Percentiles rank a stretch among this genome's conserved stretches.
These are phyloP conservation scores for Virgularia gustaviana DNA, from an alignment of 92 coral and sea anemone genomes.

Conservation along the genomic window DNA sequence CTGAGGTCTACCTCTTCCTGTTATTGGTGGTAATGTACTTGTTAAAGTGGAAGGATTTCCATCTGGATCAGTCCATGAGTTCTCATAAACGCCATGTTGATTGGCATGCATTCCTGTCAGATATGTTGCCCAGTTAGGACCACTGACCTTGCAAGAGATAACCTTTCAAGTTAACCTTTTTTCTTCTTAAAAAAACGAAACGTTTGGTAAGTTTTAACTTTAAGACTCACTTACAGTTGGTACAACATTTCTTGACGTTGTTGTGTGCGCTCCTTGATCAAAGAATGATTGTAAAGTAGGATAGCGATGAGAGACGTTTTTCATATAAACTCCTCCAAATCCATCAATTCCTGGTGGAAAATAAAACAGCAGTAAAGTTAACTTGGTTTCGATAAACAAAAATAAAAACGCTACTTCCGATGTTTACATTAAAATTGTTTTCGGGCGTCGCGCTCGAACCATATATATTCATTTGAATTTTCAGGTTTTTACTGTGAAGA, in stretches of 20 bases:
- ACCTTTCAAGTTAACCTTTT: no score
- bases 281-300: constrained; percentile 25
- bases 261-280: constrained; percentile 14
- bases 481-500: no score
- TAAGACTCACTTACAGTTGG: constrained; percentile 22
- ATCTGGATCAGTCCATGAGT: not conserved
- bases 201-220: not conserved
- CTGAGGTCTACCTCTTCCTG: constrained; percentile 30
- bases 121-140: constrained; percentile 32
- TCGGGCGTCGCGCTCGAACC: no score
- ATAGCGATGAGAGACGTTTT: constrained; percentile 21
- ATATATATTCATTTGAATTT: no score
- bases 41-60: constrained; percentile 15
- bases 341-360: constrained; percentile 23
- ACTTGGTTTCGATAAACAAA: no score
- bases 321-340: constrained; percentile 26
- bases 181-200: no score
- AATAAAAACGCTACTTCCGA: no score
- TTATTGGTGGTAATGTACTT: constrained; percentile 6
- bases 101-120: constrained; percentile 30
- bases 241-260: constrained; percentile 1
- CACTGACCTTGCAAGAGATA: constrained; percentile 13
- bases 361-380: not conserved
- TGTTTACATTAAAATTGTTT: no score
- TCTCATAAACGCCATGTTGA: constrained; percentile 14